phyloP scores from a whole-genome alignment of 35 echinoderm and acorn worm species.

The Ptychodera flava region DNA sequence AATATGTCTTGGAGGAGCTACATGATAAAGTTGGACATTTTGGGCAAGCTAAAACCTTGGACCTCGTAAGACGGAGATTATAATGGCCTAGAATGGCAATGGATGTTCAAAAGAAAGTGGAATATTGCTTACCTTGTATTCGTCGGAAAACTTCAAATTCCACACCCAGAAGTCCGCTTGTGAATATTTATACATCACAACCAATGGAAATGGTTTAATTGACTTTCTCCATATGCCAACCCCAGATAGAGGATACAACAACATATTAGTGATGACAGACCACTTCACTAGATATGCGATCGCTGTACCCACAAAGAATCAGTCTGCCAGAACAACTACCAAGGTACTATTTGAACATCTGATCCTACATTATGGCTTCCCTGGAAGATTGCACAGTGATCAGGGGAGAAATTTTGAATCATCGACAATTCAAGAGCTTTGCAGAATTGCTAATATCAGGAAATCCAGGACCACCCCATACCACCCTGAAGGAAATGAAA shows the following conservation, averaged over 20 bases:
- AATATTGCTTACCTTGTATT: neutral
- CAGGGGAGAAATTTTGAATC: conserved; percentile 3
- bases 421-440: neutral
- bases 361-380: neutral
- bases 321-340: conserved; percentile 4
- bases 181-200: neutral
- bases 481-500: too few relatives aligned
- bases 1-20: too few relatives aligned
- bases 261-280: too few relatives aligned
- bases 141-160: neutral
- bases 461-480: too few relatives aligned
- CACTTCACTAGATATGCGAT: too few relatives aligned
- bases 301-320: too few relatives aligned
- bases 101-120: neutral
- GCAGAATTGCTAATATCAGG: too few relatives aligned
- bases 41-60: neutral
- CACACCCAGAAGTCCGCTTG: neutral
- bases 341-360: conserved; percentile 18
- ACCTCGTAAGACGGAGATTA: conserved; percentile 1
- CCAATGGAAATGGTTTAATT: conserved; percentile 14
- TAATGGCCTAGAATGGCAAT: conserved; percentile 4
- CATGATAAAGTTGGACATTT: neutral
- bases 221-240: too few relatives aligned
- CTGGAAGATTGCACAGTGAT: neutral
- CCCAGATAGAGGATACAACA: too few relatives aligned